These are phyloP conservation scores for Drosophila albomicans DNA, from an alignment of 1,140 invertebrate genomes.

Conservation along the genomic window DNA sequence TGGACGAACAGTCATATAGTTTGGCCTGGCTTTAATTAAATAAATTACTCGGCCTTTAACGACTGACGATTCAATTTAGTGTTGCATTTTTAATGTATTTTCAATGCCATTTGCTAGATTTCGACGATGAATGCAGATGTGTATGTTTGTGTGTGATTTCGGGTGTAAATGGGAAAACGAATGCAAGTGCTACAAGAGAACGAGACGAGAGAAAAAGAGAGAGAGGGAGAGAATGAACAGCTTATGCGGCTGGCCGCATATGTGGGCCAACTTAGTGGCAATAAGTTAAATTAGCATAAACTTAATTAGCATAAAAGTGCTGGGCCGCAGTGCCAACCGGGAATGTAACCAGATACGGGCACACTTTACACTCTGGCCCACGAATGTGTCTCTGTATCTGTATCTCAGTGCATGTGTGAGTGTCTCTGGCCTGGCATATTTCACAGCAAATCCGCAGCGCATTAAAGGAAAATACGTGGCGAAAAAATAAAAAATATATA, in stretches of 20 bases:
- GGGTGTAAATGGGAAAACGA: not conserved
- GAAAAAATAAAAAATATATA: slow-evolving; percentile 56
- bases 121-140: slow-evolving; percentile 14
- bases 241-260: slow-evolving; percentile 76
- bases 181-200: not conserved
- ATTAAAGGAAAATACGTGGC: slow-evolving; percentile 82
- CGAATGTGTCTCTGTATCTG: not conserved
- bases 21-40: slow-evolving; percentile 59
- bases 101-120: slow-evolving; percentile 40
- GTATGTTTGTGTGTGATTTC: slow-evolving; percentile 1
- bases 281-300: slow-evolving; percentile 84
- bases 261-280: slow-evolving; percentile 82
- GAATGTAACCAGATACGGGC: slow-evolving; percentile 51
- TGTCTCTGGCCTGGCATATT: slow-evolving; percentile 61
- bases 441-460: slow-evolving; percentile 80
- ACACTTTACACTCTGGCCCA: not conserved
- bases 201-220: not conserved
- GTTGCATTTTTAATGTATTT: slow-evolving; percentile 44
- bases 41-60: slow-evolving; percentile 50
- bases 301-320: slow-evolving; percentile 83
- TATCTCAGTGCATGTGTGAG: slow-evolving; percentile 19
- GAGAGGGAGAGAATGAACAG: slow-evolving; percentile 30
- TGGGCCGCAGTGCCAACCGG: slow-evolving; percentile 67
- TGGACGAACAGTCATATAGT: slow-evolving; percentile 3
- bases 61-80: slow-evolving; percentile 47